Evolutionary conservation across 2,888 invertebrate genomes (phyloP).

Genomic region (Fragum sueziense): DNA sequence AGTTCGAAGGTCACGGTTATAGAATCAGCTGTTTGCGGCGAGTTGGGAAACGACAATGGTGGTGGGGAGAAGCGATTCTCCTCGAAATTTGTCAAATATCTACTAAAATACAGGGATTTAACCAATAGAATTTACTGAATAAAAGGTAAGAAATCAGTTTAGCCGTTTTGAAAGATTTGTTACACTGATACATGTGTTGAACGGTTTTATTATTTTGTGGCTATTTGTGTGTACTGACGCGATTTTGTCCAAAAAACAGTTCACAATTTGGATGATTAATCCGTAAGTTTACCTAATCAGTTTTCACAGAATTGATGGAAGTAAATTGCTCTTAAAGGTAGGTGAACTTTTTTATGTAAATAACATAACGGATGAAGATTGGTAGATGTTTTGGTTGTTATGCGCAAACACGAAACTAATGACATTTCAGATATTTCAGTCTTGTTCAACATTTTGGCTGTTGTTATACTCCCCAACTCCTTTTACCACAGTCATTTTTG

Average conservation of each 20-base stretch:
- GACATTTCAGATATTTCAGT: too few species aligned
- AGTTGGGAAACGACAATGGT: slow-evolving; percentile 40
- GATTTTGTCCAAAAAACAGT: slow-evolving; percentile 32
- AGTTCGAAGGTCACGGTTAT: slow-evolving; percentile 55
- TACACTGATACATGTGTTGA: background rate
- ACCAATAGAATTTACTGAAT: background rate
- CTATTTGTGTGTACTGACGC: background rate
- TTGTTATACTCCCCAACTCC: too few species aligned
- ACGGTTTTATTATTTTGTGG: background rate
- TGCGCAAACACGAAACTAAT: too few species aligned
- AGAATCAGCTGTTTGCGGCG: slow-evolving; percentile 65
- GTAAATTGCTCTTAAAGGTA: too few species aligned
- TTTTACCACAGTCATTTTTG: too few species aligned
- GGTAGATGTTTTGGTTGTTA: too few species aligned
- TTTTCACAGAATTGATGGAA: too few species aligned
- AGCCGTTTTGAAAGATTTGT: background rate
- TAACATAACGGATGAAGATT: background rate
- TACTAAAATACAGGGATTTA: background rate
- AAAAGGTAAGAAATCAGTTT: background rate
- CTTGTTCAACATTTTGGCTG: too few species aligned
- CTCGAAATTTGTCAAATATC: background rate
- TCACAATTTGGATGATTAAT: slow-evolving; percentile 14
- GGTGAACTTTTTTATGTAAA: too few species aligned
- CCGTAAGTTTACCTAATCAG: background rate
- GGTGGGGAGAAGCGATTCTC: slow-evolving; percentile 20